phyloP scores from a whole-genome alignment of 2,888 invertebrate species.

The Diarsia brunnea region DNA sequence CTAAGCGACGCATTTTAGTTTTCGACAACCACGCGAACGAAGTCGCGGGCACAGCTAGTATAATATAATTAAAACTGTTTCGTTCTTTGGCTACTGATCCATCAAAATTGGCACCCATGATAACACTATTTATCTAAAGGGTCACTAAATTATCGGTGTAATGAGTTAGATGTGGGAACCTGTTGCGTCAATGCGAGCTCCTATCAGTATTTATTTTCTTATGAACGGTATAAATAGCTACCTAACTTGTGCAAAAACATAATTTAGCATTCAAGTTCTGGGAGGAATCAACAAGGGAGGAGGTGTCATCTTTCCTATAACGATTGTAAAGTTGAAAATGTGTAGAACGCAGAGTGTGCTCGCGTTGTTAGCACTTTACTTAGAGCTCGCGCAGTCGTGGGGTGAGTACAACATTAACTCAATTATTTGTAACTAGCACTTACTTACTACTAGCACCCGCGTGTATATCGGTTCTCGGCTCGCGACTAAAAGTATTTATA shows the following conservation, averaged over 20 bases:
- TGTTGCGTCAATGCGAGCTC: neutral
- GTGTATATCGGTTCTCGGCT: no score
- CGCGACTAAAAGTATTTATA: no score
- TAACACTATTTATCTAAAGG: neutral
- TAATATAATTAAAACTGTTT: neutral
- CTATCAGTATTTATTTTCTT: neutral
- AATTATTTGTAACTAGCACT: neutral
- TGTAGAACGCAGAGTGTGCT: neutral
- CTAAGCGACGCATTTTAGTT: no score
- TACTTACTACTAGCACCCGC: no score
- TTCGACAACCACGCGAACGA: no score
- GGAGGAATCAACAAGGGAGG: neutral
- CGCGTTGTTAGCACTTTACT: neutral
- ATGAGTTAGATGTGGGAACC: neutral
- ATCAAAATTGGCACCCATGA: neutral
- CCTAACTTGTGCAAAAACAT: neutral
- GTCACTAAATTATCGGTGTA: neutral
- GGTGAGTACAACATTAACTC: neutral
- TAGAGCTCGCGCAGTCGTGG: neutral
- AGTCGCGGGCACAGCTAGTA: no score
- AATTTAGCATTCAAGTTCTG: neutral
- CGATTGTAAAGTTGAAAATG: neutral
- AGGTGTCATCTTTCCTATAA: neutral
- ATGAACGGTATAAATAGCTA: neutral
- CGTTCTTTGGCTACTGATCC: neutral